Conservation (phyloP, 1,140 invertebrate genomes). For the Euwallacea fornicatus region DNA sequence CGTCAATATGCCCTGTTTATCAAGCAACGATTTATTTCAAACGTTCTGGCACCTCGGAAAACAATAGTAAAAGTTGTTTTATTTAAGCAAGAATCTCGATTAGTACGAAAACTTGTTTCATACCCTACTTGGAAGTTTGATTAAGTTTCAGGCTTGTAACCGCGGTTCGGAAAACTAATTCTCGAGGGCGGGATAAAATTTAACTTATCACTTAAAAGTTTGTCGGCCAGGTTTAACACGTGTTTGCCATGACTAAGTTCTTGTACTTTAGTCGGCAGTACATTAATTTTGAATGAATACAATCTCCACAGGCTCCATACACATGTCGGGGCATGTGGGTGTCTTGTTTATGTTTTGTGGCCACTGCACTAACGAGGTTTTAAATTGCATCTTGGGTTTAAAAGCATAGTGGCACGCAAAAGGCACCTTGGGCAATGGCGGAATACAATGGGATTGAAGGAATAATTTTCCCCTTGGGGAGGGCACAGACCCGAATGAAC, state of each 20-base stretch:
- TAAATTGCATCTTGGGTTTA: too few relatives aligned
- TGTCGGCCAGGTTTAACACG: conserved; percentile 24
- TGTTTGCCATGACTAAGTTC: conserved; percentile 18
- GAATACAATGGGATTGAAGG: too few relatives aligned
- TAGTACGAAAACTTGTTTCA: conserved; percentile 25
- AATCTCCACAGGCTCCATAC: neutral
- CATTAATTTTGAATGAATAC: conserved; percentile 3
- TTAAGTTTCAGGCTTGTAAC: conserved; percentile 26
- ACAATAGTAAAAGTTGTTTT: conserved; percentile 22
- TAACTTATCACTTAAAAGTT: conserved; percentile 30
- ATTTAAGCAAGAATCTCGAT: conserved; percentile 20
- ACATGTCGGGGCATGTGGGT: neutral
- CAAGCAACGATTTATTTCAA: conserved; percentile 12
- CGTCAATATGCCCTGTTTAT: conserved; percentile 13
- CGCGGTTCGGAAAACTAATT: conserved; percentile 24
- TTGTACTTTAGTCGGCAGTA: conserved; percentile 1
- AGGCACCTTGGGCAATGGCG: neutral
- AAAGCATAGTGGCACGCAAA: neutral
- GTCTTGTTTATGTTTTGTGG: too few relatives aligned
- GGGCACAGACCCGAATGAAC: too few relatives aligned
- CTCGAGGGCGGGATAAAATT: conserved; percentile 26
- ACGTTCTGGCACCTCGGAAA: conserved; percentile 14
- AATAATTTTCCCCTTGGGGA: too few relatives aligned
- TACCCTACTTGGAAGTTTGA: conserved; percentile 25
- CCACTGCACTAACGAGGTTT: too few relatives aligned